Evolutionary conservation across 2,797 vertebrate genomes (phyloP), one percentile per base, ranked within the genome.

Genomic region (Sebastes steindachneri): DNA sequence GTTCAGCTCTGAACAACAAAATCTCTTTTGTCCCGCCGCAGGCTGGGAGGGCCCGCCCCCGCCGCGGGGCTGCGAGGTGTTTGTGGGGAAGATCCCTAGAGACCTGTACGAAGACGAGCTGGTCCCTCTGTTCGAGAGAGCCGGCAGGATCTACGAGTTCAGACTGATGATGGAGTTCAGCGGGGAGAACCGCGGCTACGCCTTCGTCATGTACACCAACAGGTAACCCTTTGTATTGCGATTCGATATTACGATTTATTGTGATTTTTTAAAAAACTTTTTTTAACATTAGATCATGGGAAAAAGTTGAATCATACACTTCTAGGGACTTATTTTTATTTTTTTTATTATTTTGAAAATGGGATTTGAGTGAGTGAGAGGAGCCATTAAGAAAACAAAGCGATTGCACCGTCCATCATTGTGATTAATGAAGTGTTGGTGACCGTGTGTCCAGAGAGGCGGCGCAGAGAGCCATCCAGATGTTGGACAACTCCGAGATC

Each of bases 161-260:
- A 95, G 98, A 12, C 94, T 99, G 87, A 99, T 99, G 98, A 97
- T 99, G 98, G 97, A 99, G 90, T 99, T 99, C 94, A 99, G 96
- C 28, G 98, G 98, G 26, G 96, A 98, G 90, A 99, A 99, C 94
- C 95, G 98, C n/a, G 98, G 98, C 89, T 99, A 99, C 73, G 98
- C 98, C 79, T 99, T 99, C 85, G 96, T 99, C 77, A 99, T 97
- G 97, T 99, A 97, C 84, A 97, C 97, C 78, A 94, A 93, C 74
- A 97, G 96, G 95, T 93, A 15, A 57, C 10, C 10, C n/a, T 21
- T 41, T 41, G 37, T 15, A 41, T 41, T 41, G 14, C 6, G 14
- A 45, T 45, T 45, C 3, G 5, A 17, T 17, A 45, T 45, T 7
- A 15, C 41, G 41, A 41, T 41, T 41, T 1, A 41, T 41, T 35